These are phyloP conservation scores for Zoanthus gigantus DNA, from an alignment of 92 coral and sea anemone species.

Conservation along the genomic window DNA sequence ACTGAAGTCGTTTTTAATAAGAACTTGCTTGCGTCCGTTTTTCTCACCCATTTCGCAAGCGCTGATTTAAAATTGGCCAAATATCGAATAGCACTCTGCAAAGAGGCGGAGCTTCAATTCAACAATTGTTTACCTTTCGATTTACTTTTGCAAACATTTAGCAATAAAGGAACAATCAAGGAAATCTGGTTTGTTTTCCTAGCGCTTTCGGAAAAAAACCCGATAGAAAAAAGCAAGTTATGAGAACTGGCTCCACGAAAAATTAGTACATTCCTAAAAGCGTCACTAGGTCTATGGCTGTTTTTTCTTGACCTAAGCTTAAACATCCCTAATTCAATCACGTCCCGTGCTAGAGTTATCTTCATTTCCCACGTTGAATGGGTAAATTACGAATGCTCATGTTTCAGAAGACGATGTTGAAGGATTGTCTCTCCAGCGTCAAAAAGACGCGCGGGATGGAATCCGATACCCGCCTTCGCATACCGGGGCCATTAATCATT, in stretches of 20 bases:
- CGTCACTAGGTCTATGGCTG: constrained; percentile 16
- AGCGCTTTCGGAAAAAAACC: constrained; percentile 2
- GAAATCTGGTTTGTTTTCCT: constrained; percentile 16
- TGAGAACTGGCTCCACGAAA: neutral
- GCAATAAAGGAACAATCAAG: constrained; percentile 39
- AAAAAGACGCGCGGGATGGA: constrained; percentile 48
- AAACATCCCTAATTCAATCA: neutral
- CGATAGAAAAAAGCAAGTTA: neutral
- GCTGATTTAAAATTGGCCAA: neutral
- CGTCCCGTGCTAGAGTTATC: neutral
- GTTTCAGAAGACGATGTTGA: constrained; percentile 40
- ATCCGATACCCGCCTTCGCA: constrained; percentile 23
- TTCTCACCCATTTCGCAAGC: constrained; percentile 17
- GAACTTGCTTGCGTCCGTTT: neutral
- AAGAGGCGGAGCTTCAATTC: constrained; percentile 21
- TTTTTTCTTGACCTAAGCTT: constrained; percentile 33
- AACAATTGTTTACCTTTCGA: constrained; percentile 19
- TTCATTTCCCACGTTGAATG: constrained; percentile 37
- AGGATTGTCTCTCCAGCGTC: constrained; percentile 35
- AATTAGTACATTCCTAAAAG: neutral
- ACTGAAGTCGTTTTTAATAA: neutral
- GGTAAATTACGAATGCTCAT: constrained; percentile 29
- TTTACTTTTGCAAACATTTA: constrained; percentile 31
- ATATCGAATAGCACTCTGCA: neutral
- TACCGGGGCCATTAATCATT: constrained; percentile 54